Base-by-base conservation (phyloP, 2,797 vertebrate genomes). In the Glyptemys insculpta region DNA sequence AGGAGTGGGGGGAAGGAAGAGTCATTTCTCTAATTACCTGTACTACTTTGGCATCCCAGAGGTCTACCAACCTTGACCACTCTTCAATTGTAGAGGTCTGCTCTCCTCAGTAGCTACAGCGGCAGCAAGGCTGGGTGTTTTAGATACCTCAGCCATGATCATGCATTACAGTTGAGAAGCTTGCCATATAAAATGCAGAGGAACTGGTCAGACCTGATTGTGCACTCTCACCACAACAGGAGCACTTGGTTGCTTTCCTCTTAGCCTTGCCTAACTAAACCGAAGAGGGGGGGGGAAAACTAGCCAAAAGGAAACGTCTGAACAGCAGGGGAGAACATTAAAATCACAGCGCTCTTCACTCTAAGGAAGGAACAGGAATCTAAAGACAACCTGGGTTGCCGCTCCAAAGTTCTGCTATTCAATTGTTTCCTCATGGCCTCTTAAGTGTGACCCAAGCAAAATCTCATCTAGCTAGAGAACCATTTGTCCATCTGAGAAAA, bases 61-160 rank as follows among this genome's bases (percentile, higher is more conserved):
- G 15, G 16, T 1, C 53, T 12, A 1, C 7, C 8, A 0, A 0
- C 5, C 1, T 2, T 23, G 79, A 4, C 8, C 12, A 21, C 41
- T 44, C 49, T 47, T 41, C 1, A 2, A 74, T 6, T 53, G 31
- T 3, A 25, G 1, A 0, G 12, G 5, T 2, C 31, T 65, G 62
- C 31, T 65, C 62, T 4, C 34, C 31, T n/a, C 34, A 65, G 62
- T 65, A n/a, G 62, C 31, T 41, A 72, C 5, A 21, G 68, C 21
- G 6, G 1, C 4, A 10, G 50, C 11, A 15, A 79, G 29, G 53
- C 34, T 37, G 44, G 37, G 74, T 41, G 85, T 41, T 0, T 25
- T 1, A 49, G 52, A 6, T 3, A 62, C 15, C 52, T n/a, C 29
- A 3, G 74, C 14, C 12, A 41, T 15, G 15, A 37, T 25, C 52